A percentile compares a stretch with the other conserved stretches of the same genome.
Conservation (phyloP, 2,797 vertebrate genomes). For the Alca torda region DNA sequence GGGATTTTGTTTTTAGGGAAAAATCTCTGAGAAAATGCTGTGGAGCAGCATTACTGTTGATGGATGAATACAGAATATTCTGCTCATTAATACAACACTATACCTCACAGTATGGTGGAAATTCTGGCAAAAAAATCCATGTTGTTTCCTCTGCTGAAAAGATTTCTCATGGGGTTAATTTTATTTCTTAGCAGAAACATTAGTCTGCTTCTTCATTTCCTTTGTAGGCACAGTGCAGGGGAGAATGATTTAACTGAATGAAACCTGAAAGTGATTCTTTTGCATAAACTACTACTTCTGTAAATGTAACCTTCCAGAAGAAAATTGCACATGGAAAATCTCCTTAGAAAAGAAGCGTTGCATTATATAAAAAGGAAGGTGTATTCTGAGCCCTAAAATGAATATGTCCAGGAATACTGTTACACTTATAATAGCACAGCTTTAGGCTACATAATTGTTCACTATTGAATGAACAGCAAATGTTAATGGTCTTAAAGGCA, state of each 20-base stretch:
- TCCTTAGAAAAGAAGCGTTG: neutral
- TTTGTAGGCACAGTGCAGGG: neutral
- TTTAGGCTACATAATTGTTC: neutral
- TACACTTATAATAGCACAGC: neutral
- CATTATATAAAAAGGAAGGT: neutral
- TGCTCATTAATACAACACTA: slow-evolving; percentile 22
- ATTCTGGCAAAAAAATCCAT: neutral
- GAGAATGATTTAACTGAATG: neutral
- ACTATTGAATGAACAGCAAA: neutral
- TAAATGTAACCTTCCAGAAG: neutral
- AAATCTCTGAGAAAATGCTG: neutral
- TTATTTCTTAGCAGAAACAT: slow-evolving; percentile 21
- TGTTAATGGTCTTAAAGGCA: neutral
- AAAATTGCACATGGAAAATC: neutral
- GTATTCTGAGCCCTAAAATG: neutral
- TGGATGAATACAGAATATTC: slow-evolving; percentile 21
- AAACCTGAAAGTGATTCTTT: slow-evolving; percentile 22
- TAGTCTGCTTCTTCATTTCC: neutral
- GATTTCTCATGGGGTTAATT: slow-evolving; percentile 16
- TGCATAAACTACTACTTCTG: neutral
- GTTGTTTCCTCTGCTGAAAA: neutral
- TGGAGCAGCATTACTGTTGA: neutral
- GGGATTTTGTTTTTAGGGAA: neutral
- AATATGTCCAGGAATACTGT: neutral
- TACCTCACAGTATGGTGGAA: neutral